These are phyloP conservation scores for Caenorhabditis drosophilae DNA, from an alignment of 2,888 invertebrate species.

Conservation along the genomic window DNA sequence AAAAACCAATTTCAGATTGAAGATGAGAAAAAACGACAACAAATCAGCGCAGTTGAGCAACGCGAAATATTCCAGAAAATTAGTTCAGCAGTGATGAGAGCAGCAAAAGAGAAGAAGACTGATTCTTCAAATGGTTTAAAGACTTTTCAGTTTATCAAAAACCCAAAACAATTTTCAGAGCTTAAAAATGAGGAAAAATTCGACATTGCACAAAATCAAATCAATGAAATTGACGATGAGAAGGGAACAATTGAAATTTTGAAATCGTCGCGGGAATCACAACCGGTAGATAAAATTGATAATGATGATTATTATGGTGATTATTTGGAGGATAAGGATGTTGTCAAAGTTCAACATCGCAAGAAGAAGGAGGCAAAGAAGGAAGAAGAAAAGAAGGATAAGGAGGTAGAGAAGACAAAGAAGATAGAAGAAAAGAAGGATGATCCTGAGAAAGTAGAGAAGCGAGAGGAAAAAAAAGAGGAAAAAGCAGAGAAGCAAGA, in stretches of 20 bases:
- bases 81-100: conserved; percentile 34
- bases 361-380: conserved; percentile 17
- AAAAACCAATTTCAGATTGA: conserved; percentile 6
- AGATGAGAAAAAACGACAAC: conserved; percentile 1
- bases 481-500: background rate
- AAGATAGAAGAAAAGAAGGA: background rate
- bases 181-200: conserved; percentile 26
- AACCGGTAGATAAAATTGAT: conserved; percentile 18
- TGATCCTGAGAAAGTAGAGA: background rate
- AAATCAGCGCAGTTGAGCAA: conserved; percentile 29
- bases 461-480: too few species aligned
- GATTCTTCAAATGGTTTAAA: background rate
- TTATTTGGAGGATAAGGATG: conserved; percentile 41
- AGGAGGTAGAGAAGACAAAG: background rate
- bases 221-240: conserved; percentile 10
- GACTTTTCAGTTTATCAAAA: background rate
- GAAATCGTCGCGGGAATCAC: conserved; percentile 24
- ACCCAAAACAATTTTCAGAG: too few species aligned
- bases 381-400: conserved; percentile 1
- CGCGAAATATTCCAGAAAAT: conserved; percentile 38
- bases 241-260: conserved; percentile 26
- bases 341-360: conserved; percentile 33
- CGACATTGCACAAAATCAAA: conserved; percentile 20
- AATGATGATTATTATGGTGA: conserved; percentile 41
- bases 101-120: conserved; percentile 21